Evolutionary conservation across 2,797 vertebrate genomes (phyloP), one percentile per base, ranked within the genome.

Genomic region (Molossus alvarezi): DNA sequence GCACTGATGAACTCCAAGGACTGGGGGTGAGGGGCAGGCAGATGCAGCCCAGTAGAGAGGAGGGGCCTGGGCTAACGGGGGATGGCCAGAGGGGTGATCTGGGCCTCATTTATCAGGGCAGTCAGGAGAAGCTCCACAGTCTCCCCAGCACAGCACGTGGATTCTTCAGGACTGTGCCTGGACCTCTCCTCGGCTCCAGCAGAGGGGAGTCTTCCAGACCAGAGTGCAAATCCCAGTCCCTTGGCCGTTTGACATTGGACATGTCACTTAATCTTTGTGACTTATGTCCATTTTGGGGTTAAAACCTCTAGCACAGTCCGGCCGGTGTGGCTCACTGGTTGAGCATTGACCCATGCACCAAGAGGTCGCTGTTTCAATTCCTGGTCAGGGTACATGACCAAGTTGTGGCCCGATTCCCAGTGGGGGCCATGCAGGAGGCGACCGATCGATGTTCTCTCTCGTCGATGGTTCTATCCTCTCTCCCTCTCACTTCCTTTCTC

Each of bases 91-190:
- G 25, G 29, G 17, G 6, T 13, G 6, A 21, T 76, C n/a, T 41
- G 41, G 77, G n/a, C 62, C 72, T 90, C 72, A 23, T 37, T 18
- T 18, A 15, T 58, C 81, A 81, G 13, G 55, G 37, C 0, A 11
- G 1, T 23, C 51, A 41, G 5, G n/a, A 62, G 15, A 81, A 12
- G 33, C 41, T 84, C 33, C 9, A 2, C 1, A 33, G 65, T 21
- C 12, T 72, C 9, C 33, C 6, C 2, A 9, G 51, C 13, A 8
- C 1, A n/a, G 27, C 55, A 0, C 0, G 0, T 3, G 9, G 60
- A 67, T 53, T 37, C 12, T 41, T 18, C 17, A 15, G 37, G 51
- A 41, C 72, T 0, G 3, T 7, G 53, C 41, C 69, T 45, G 48
- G 27, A 4, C 1, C 33, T 29, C 29, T 83, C 37, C 8, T 29